phyloP scores from a whole-genome alignment of 2,797 vertebrate genomes.

The Phrynocephalus vlangalii region DNA sequence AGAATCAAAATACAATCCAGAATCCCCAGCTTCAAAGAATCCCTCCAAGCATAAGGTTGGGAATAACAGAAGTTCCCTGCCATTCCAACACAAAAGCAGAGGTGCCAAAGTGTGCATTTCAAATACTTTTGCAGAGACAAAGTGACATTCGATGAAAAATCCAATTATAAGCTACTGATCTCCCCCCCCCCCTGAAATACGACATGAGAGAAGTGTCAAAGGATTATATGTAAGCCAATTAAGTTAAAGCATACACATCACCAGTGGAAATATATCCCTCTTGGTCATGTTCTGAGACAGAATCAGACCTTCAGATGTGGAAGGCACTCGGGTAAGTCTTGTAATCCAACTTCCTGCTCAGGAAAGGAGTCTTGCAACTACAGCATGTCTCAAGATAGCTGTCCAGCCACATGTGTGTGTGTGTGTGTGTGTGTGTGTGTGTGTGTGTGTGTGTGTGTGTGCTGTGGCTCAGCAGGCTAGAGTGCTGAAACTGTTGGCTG shows the following conservation, averaged over 20 bases:
- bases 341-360: not conserved
- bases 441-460: too few relatives aligned
- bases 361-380: not conserved
- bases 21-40: constrained; percentile 2
- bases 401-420: not conserved
- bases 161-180: constrained; percentile 14
- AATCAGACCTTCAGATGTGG: not conserved
- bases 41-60: not conserved
- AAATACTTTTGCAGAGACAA: constrained; percentile 21
- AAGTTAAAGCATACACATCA: not conserved
- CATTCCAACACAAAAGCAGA: too few relatives aligned
- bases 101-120: not conserved
- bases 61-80: not conserved
- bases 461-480: too few relatives aligned
- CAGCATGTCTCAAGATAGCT: not conserved
- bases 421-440: too few relatives aligned
- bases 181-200: constrained; percentile 8
- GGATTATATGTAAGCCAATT: constrained; percentile 2
- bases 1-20: not conserved
- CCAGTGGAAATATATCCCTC: not conserved
- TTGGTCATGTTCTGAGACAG: not conserved
- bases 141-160: not conserved
- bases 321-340: not conserved
- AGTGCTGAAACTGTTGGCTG: too few relatives aligned
- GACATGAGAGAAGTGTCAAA: constrained; percentile 5